A percentile compares a stretch with the other conserved stretches of the same genome.
Conservation (phyloP, 2,888 invertebrate genomes). For the Punctoribates punctum region DNA sequence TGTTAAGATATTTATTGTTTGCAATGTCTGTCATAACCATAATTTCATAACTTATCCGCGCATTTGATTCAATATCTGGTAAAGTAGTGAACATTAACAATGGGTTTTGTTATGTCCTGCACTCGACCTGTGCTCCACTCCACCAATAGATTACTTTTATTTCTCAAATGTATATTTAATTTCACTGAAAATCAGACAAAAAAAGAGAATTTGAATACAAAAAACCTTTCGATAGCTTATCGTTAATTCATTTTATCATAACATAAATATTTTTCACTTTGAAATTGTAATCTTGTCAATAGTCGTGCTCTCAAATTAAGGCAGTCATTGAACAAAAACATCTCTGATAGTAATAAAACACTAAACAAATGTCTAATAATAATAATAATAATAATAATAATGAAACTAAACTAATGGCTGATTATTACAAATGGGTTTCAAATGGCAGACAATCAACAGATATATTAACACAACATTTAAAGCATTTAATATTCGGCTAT, state of each 20-base stretch:
- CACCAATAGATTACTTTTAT: not conserved
- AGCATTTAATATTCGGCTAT: not conserved
- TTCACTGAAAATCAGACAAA: not conserved
- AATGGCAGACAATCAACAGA: constrained; percentile 9
- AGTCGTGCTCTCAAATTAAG: not conserved
- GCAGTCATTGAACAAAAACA: not conserved
- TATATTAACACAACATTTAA: not conserved
- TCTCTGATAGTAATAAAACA: not conserved
- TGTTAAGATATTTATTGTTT: no score
- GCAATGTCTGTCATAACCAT: no score
- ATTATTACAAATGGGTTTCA: not conserved
- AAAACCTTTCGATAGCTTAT: not conserved
- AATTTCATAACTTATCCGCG: no score
- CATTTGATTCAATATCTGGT: no score
- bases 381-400: not conserved
- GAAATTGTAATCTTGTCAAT: not conserved
- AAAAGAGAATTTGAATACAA: not conserved
- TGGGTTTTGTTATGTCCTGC: no score
- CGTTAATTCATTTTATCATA: not conserved
- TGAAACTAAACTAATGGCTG: not conserved
- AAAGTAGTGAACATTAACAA: no score
- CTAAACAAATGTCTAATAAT: constrained; percentile 18
- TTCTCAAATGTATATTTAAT: not conserved
- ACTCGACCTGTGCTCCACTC: not conserved
- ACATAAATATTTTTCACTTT: constrained; percentile 1